Base-by-base conservation (phyloP, 2,113 vertebrate genomes). In the Bubo blakistoni region DNA sequence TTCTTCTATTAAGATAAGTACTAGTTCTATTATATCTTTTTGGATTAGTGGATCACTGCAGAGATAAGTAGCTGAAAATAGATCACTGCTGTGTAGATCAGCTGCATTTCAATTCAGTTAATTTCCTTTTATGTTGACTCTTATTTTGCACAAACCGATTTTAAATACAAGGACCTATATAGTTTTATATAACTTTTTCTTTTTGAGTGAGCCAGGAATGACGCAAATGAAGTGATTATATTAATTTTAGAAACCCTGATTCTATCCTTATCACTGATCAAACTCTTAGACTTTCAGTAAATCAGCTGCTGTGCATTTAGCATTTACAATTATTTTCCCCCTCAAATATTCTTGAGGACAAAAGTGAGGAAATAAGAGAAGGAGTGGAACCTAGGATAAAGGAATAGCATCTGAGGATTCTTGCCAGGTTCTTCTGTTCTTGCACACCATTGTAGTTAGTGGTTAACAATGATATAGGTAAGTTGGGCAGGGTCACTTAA, bases 41-140 rank as follows among this genome's bases (percentile, higher is more conserved):
- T 93, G 78, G 66, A 87, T 91, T 96, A 80, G 46, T 82, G 81
- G 78, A 95, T 93, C 40, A 13, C 74, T 78, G 32, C 36, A 66
- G 87, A 90, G 78, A 93, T 93, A 95, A 70, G 26, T 90, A 72
- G 81, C 66, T 94, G 58, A 88, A 96, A 91, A 93, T 91, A 87
- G 73, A 71, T 83, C 32, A 26, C 42, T 86, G 42, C 82, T 81
- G 26, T 79, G 16, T 89, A 30, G 59, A 72, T 95, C 70, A 91
- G n/a, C 52, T 91, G 16, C 8, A 13, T 87, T 88, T 91, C 92
- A 90, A 54, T 87, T 81, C 65, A 36, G 49, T 65, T 91, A 65
- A 79, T 76, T 95, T 90, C 49, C 65, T 92, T 82, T 42, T 78
- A 34, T 67, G 18, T 91, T 92, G 51, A 16, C 27, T 91, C 6